Evolutionary conservation across 2,888 invertebrate genomes (phyloP), one percentile per base, ranked within the genome.

Genomic region (Hymenopus coronatus): DNA sequence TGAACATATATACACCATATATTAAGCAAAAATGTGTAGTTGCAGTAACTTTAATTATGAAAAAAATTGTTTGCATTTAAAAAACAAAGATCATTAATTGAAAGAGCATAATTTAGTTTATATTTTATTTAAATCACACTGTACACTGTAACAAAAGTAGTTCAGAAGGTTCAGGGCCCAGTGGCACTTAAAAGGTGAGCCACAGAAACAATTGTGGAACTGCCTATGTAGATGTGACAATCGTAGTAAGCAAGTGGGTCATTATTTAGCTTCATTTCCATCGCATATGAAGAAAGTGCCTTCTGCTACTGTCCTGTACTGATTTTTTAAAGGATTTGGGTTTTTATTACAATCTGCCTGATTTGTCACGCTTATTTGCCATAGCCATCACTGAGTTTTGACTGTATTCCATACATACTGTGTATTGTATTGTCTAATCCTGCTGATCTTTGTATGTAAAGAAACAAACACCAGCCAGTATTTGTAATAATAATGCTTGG

Each of bases 401-500:
- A 90, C 89, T 91, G 90, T 90, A 91, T 91, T 90, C 90, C 90
- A 90, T 91, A 90, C 90, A 90, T 70, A 93, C 92, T 93, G 93
- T 93, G 93, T 94, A 94, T 92, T 94, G 94, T 94, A 94, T 92
- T 92, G 93, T 94, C 94, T 94, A 94, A 94, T 94, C 93, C 93
- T 93, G 93, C 94, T 94, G 91, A 91, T 91, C 91, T 91, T 91
- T 91, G 94, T 94, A 94, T 94, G 94, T 94, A 94, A 93, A 92
- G 91, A 91, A 91, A 93, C 93, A 93, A 88, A 90, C 90, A 91
- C 93, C 93, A 95, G 96, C 96, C 96, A 96, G 96, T 95, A 95
- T 95, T 95, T 95, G 95, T 96, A 96, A 96, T 96, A 96, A 96
- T 96, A 96, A 96, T 96, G 96, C 96, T 96, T 96, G 95, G 95